Conservation (phyloP, 2,797 vertebrate genomes). For the Enteromius unitaeniatus region DNA sequence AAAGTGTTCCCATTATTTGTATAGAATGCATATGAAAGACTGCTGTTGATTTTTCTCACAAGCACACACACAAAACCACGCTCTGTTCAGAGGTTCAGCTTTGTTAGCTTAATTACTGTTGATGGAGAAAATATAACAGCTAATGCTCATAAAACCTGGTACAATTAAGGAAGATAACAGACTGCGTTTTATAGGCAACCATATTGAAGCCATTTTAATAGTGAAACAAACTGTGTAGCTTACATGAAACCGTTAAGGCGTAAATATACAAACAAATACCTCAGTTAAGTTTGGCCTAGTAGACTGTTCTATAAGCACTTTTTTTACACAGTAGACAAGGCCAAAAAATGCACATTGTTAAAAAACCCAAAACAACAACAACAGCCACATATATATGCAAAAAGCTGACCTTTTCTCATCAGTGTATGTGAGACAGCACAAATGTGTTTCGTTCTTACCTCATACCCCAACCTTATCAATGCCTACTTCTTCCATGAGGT, state of each 20-base stretch:
- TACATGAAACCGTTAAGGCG: conserved; percentile 50
- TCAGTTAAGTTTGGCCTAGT: not conserved
- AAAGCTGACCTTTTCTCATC: not conserved
- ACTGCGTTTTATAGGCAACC: conserved; percentile 75
- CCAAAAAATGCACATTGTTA: not conserved
- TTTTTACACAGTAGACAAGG: not conserved
- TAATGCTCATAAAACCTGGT: conserved; percentile 75
- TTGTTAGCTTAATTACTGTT: conserved; percentile 78
- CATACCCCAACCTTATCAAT: conserved; percentile 17
- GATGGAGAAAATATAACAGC: conserved; percentile 78
- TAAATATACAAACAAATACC: conserved; percentile 61
- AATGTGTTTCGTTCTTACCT: not conserved
- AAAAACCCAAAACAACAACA: not conserved
- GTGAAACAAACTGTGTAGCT: conserved; percentile 68
- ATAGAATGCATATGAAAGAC: no score
- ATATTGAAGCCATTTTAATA: conserved; percentile 79
- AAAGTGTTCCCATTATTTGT: no score
- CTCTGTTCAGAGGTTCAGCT: conserved; percentile 61
- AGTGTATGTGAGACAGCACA: not conserved
- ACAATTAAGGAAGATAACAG: conserved; percentile 75
- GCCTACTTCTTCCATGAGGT: conserved; percentile 67
- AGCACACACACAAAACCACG: not conserved
- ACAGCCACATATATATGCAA: conserved; percentile 2
- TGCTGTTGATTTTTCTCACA: no score
- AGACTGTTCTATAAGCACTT: not conserved